These are phyloP conservation scores for Mionectes olivaceus DNA, from an alignment of 2,797 vertebrate genomes.

Conservation along the genomic window DNA sequence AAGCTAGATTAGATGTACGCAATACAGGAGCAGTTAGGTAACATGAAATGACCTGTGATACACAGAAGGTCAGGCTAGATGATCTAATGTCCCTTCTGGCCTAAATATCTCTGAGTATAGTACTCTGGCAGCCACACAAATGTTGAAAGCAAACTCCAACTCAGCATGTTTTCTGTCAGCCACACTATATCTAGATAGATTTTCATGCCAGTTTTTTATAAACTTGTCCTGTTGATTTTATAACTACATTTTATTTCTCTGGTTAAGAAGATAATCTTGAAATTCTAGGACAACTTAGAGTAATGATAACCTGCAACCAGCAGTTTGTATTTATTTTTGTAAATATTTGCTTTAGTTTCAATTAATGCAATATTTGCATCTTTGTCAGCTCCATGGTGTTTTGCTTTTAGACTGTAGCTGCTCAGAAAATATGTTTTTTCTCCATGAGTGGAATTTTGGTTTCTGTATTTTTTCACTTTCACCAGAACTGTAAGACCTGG, in stretches of 20 bases:
- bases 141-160: conserved; percentile 56
- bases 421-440: background rate
- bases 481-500: background rate
- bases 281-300: background rate
- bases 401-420: background rate
- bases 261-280: background rate
- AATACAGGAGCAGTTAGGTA: conserved; percentile 46
- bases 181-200: conserved; percentile 38
- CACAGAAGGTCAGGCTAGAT: conserved; percentile 44
- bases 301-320: background rate
- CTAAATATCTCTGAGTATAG: conserved; percentile 43
- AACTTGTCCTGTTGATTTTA: conserved; percentile 29
- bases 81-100: conserved; percentile 69
- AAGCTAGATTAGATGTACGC: conserved; percentile 23
- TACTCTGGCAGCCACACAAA: conserved; percentile 55
- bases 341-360: background rate
- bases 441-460: background rate
- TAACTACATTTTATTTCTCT: conserved; percentile 7
- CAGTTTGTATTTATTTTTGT: background rate
- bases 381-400: background rate
- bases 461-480: background rate
- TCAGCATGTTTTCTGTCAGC: conserved; percentile 65
- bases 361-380: background rate
- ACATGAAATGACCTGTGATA: conserved; percentile 6
- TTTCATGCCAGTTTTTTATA: conserved; percentile 51